Evolutionary conservation across 2,113 vertebrate genomes (phyloP).

Genomic region (Psettodes erumei): DNA sequence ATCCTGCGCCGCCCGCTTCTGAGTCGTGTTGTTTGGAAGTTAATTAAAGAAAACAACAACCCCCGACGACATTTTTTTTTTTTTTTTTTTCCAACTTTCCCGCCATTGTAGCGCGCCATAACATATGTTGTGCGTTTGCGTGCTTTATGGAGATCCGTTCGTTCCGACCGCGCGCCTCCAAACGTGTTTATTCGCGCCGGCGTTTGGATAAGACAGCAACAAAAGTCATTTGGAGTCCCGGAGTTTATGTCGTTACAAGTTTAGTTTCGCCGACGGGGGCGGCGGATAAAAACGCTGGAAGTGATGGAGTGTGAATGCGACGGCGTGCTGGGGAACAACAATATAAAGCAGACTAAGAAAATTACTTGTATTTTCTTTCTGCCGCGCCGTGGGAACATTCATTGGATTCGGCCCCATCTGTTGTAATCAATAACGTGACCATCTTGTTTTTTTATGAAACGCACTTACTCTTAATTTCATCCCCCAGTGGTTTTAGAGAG

Average conservation of each 20-base stretch:
- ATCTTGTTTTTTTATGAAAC: constrained; percentile 99
- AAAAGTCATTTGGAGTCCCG: constrained; percentile 80
- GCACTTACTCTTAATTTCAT: constrained; percentile 99
- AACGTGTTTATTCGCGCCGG: constrained; percentile 69
- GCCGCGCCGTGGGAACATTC: constrained; percentile 96
- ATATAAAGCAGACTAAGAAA: constrained; percentile 92
- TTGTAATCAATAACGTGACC: constrained; percentile 99
- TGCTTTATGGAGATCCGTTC: constrained; percentile 61
- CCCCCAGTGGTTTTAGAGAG: constrained; percentile 99
- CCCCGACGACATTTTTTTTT: not conserved
- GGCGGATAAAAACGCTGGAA: constrained; percentile 92
- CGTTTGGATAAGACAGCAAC: constrained; percentile 72
- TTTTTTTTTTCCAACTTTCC: not conserved
- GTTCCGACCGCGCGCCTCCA: constrained; percentile 55
- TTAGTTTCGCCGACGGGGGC: no score
- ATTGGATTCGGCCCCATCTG: constrained; percentile 98
- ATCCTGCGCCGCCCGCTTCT: not conserved
- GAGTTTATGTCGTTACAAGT: constrained; percentile 90
- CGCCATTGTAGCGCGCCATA: not conserved
- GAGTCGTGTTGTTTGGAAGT: constrained; percentile 10
- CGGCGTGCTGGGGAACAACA: constrained; percentile 85
- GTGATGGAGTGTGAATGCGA: constrained; percentile 92
- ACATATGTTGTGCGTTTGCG: constrained; percentile 22
- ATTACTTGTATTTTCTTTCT: constrained; percentile 99
- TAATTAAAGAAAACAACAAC: constrained; percentile 4